phyloP scores from a whole-genome alignment of 2,113 vertebrate genomes.

The Osmerus mordax region DNA sequence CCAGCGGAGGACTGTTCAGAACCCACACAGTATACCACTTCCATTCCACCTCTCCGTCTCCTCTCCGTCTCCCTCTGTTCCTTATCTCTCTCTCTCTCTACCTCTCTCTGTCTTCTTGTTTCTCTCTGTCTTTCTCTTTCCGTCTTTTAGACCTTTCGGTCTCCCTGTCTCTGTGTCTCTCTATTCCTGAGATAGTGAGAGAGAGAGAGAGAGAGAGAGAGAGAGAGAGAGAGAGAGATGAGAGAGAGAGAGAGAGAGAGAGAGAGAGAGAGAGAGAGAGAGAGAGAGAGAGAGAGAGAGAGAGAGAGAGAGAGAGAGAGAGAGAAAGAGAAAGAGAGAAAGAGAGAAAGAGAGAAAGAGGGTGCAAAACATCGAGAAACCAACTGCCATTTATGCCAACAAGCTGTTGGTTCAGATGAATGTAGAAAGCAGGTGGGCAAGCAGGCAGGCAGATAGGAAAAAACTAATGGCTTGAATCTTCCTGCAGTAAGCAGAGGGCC shows the following conservation, averaged over 20 bases:
- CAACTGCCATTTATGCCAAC: constrained; percentile 60
- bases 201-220: constrained; percentile 3
- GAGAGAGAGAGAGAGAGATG: constrained; percentile 12
- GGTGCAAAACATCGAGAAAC: constrained; percentile 25
- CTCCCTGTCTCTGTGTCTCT: constrained; percentile 8
- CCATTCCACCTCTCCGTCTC: constrained; percentile 24
- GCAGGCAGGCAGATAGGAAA: constrained; percentile 51
- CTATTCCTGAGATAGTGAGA: neutral
- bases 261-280: no score
- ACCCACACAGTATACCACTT: constrained; percentile 75
- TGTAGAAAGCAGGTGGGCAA: constrained; percentile 52
- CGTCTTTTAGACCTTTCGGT: constrained; percentile 2
- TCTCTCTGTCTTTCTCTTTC: constrained; percentile 2
- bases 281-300: no score
- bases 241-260: no score
- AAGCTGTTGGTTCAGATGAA: constrained; percentile 68
- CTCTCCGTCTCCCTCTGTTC: neutral
- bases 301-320: no score
- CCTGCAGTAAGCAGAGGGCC: no score
- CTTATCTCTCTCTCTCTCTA: no score
- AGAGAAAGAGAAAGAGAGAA: neutral
- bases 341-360: no score
- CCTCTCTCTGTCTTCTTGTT: constrained; percentile 4
- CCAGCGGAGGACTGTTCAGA: constrained; percentile 76
- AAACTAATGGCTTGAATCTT: no score